These are phyloP conservation scores for Mnemiopsis leidyi DNA, from an alignment of 37 sponge, comb jelly and placozoan genomes.

Conservation along the genomic window DNA sequence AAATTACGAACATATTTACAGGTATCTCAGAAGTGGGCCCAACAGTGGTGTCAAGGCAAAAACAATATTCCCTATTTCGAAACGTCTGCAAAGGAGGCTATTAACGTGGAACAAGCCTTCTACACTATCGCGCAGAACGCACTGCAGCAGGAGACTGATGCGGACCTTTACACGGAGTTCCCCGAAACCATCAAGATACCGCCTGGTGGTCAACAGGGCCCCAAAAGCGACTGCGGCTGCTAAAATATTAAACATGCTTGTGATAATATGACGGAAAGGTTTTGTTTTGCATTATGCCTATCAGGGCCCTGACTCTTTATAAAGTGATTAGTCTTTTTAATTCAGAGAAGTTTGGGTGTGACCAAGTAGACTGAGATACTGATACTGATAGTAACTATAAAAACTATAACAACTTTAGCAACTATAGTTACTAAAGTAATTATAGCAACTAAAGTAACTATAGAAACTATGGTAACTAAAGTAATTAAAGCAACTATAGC, in stretches of 20 bases:
- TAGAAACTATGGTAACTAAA: too few relatives aligned
- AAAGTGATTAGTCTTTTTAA: constrained; percentile 34
- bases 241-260: not conserved
- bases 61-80: constrained; percentile 99
- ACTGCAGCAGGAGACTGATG: constrained; percentile 63
- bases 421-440: too few relatives aligned
- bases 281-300: not conserved
- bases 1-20: too few relatives aligned
- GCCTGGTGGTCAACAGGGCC: not conserved
- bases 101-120: constrained; percentile 98
- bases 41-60: constrained; percentile 94
- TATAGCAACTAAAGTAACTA: too few relatives aligned
- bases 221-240: not conserved
- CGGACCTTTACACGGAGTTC: constrained; percentile 63
- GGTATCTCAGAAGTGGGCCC: constrained; percentile 87
- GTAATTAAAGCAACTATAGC: too few relatives aligned
- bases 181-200: constrained; percentile 56
- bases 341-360: not conserved
- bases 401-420: too few relatives aligned
- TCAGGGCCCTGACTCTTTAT: constrained; percentile 28
- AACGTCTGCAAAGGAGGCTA: constrained; percentile 97
- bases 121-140: constrained; percentile 91
- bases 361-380: too few relatives aligned
- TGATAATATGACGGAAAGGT: not conserved
- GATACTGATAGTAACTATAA: too few relatives aligned